phyloP scores from a whole-genome alignment of 2,888 invertebrate genomes.

The Himalopsyche anomala region DNA sequence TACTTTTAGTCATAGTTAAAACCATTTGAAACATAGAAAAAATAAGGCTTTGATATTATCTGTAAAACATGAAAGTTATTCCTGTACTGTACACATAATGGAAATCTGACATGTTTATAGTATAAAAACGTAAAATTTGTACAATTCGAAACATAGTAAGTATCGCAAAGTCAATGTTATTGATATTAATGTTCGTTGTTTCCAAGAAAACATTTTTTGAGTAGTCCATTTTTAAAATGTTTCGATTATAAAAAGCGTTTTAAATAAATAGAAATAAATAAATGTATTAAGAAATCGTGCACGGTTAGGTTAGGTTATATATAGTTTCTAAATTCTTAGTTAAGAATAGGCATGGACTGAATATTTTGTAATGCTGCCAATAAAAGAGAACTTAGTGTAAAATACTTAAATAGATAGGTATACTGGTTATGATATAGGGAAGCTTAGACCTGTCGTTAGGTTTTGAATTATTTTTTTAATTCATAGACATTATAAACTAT shows the following conservation, averaged over 20 bases:
- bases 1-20: too few species aligned
- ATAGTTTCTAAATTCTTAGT: neutral
- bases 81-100: too few species aligned
- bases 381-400: constrained; percentile 9
- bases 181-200: too few species aligned
- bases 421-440: constrained; percentile 42
- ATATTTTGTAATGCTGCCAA: neutral
- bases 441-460: constrained; percentile 39
- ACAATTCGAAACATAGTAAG: too few species aligned
- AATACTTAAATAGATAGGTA: constrained; percentile 10
- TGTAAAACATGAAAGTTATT: too few species aligned
- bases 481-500: neutral
- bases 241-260: neutral
- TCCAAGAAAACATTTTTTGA: neutral
- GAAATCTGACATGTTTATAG: too few species aligned
- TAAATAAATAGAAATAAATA: neutral
- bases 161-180: too few species aligned
- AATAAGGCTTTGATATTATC: too few species aligned
- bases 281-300: neutral
- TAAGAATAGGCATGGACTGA: neutral
- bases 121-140: too few species aligned
- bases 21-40: too few species aligned
- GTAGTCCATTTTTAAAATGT: too few species aligned
- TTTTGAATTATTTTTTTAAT: constrained; percentile 21
- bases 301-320: neutral